These are phyloP conservation scores for Smittia aterrima DNA, from an alignment of 2,888 invertebrate species.

Conservation along the genomic window DNA sequence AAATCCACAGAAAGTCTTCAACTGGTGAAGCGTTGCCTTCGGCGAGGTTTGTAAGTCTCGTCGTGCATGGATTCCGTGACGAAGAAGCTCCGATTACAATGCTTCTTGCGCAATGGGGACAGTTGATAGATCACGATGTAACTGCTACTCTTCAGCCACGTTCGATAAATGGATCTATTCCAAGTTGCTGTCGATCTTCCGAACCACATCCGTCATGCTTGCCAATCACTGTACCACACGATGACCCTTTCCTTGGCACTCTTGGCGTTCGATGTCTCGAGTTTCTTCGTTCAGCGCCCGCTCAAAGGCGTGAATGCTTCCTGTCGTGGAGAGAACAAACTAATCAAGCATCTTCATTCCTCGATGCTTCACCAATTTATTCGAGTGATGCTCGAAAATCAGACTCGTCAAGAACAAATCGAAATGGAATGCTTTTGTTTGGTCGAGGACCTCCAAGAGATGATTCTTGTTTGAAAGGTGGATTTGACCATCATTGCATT, in stretches of 20 bases:
- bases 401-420: slow-evolving; percentile 71
- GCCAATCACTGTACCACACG: slow-evolving; percentile 70
- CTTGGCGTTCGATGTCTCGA: slow-evolving; percentile 75
- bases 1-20: slow-evolving; percentile 55
- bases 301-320: slow-evolving; percentile 74
- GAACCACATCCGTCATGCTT: slow-evolving; percentile 80
- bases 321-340: slow-evolving; percentile 82
- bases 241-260: slow-evolving; percentile 71
- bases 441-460: slow-evolving; percentile 67
- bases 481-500: slow-evolving; percentile 72
- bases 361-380: slow-evolving; percentile 81
- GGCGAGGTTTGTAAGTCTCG: slow-evolving; percentile 69
- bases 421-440: slow-evolving; percentile 67
- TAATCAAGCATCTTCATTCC: slow-evolving; percentile 77
- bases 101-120: slow-evolving; percentile 89
- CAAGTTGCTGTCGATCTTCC: slow-evolving; percentile 65
- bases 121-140: slow-evolving; percentile 81
- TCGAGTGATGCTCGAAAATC: slow-evolving; percentile 72
- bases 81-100: slow-evolving; percentile 69
- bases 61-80: slow-evolving; percentile 64
- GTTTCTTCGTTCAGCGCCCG: slow-evolving; percentile 78
- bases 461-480: slow-evolving; percentile 70
- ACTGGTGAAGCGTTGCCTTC: slow-evolving; percentile 68
- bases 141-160: slow-evolving; percentile 75
- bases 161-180: slow-evolving; percentile 73